phyloP scores from a whole-genome alignment of 2,797 vertebrate genomes.

The Chaunax sp. region DNA sequence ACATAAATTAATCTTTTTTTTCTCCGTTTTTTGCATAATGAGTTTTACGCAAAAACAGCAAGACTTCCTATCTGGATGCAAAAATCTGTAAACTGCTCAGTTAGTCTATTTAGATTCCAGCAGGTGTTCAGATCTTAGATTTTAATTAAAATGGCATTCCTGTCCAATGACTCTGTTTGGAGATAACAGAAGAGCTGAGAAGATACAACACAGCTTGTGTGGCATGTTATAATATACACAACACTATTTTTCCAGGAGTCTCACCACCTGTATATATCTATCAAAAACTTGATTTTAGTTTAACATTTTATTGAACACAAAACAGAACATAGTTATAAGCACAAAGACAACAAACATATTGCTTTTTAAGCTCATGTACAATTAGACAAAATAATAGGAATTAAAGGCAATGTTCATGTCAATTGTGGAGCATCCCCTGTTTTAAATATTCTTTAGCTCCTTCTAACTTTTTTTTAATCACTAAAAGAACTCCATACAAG shows the following conservation, averaged over 20 bases:
- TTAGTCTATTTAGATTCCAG: conserved; percentile 19
- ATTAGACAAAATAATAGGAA: neutral
- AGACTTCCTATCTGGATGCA: neutral
- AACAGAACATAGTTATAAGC: neutral
- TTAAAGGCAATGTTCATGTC: neutral
- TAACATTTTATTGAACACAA: neutral
- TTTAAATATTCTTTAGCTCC: neutral
- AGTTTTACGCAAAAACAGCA: conserved; percentile 31
- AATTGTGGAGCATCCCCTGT: too few species aligned
- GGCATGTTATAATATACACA: neutral
- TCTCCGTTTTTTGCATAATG: conserved; percentile 22
- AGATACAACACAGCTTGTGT: conserved; percentile 2
- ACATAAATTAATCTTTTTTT: too few species aligned
- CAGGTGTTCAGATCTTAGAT: conserved; percentile 8
- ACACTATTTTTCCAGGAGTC: too few species aligned
- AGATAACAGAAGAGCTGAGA: conserved; percentile 7
- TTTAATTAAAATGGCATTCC: conserved; percentile 12
- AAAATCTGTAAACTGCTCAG: conserved; percentile 11
- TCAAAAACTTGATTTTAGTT: neutral
- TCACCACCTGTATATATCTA: too few species aligned
- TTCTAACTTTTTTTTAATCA: neutral
- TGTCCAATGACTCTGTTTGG: conserved; percentile 17
- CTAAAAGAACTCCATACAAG: neutral
- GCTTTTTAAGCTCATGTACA: neutral
- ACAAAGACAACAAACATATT: neutral